phyloP scores from a whole-genome alignment of 2,113 vertebrate genomes.

The Anhinga rufa region DNA sequence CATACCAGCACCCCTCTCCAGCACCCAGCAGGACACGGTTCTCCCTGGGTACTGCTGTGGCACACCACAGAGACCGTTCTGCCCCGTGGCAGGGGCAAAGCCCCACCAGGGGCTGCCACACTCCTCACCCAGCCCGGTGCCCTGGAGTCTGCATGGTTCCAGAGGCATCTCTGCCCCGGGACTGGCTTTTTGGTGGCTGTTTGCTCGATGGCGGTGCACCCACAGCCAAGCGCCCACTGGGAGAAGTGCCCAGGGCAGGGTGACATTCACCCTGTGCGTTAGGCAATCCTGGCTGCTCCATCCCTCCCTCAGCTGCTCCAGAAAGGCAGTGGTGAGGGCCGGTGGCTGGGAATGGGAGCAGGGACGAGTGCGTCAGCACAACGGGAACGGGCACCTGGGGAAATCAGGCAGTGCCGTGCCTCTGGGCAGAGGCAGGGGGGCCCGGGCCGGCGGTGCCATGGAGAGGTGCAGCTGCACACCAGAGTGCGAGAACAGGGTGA shows the following conservation, averaged over 20 bases:
- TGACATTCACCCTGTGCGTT: background rate
- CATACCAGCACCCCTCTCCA: background rate
- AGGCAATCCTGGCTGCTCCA: background rate
- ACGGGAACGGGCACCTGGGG: slow-evolving; percentile 8
- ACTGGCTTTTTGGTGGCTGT: background rate
- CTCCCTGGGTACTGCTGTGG: background rate
- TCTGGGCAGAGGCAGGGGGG: background rate
- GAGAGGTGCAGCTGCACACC: background rate
- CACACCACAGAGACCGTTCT: background rate
- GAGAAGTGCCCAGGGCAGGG: background rate
- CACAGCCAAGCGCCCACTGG: accelerated
- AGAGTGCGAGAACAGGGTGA: background rate
- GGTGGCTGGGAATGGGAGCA: background rate
- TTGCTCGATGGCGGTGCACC: background rate
- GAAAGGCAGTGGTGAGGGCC: background rate
- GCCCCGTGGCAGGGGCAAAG: background rate
- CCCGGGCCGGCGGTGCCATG: accelerated
- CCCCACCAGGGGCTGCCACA: accelerated
- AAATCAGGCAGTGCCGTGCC: background rate
- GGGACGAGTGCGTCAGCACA: slow-evolving; percentile 6
- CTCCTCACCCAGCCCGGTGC: accelerated
- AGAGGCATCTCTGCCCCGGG: background rate
- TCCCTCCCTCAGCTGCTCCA: slow-evolving; percentile 25
- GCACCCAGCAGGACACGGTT: background rate
- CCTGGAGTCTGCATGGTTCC: accelerated